Base-by-base conservation (phyloP, 2,113 vertebrate genomes). In the Psilopsiagon aymara region DNA sequence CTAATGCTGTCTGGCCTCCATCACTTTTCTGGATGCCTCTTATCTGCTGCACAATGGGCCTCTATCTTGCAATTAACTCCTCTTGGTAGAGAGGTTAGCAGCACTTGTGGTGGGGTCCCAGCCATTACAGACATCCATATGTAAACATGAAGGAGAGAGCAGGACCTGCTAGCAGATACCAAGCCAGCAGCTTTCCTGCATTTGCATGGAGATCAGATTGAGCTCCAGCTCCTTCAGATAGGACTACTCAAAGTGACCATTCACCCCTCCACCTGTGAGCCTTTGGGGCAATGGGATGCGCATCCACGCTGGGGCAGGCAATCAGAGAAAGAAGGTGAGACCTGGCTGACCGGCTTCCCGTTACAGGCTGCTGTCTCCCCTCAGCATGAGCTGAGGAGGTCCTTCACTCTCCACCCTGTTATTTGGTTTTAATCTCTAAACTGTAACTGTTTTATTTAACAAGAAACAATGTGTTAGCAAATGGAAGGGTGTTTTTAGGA, bases 51-150 rank as follows among this genome's bases (percentile, higher is more conserved):
- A 1, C 29, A 46, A 17, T 0, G 4, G 63, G 57, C 33, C 79
- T 75, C 51, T 35, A 29, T 79, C 68, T 82, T 96, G 82, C 82
- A 66, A 25, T 93, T 60, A 83, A 91, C 82, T 81, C 74, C 6
- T 2, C 25, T 49, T 29, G 43, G 23, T 39, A 20, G 28, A 59
- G 86, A 66, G 79, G 49, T 29, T 76, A 88, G 87, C 76, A 88
- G 75, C 3, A 1, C 47, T 57, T 0, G 0, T 52, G 0, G 0
- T 23, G 51, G 13, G 10, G 47, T 86, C 82, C 35, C 52, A 31
- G 73, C 55, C 55, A 3, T 68, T 82, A 47, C 60, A 41, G 64
- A 35, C n/a, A 44, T 5, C 68, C 53, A 43, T 16, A 62, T 0
- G 2, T 49, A 81, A 74, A 53, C 41, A 47, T 1, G 1, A 35